Evolutionary conservation across 2,888 invertebrate species (phyloP).

Genomic region (Ephialtes manifestator): DNA sequence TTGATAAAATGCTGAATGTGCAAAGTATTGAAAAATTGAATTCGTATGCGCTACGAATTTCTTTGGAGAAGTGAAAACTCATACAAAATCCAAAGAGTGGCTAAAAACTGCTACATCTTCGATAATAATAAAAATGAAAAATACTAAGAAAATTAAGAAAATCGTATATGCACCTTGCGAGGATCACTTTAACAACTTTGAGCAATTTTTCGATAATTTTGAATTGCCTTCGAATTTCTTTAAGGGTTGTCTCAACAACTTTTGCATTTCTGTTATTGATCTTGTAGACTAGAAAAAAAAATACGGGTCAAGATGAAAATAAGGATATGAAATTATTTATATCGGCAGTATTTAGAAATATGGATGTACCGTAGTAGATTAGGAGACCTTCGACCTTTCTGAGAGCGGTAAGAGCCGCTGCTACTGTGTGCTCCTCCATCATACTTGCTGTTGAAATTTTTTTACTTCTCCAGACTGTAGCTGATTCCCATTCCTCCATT

Average conservation of each 20-base stretch:
- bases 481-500: conserved; percentile 88
- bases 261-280: conserved; percentile 76
- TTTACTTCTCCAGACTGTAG: conserved; percentile 87
- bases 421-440: conserved; percentile 80
- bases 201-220: conserved; percentile 76
- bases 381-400: conserved; percentile 88
- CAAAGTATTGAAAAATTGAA: too few relatives aligned
- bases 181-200: conserved; percentile 78
- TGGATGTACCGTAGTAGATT: conserved; percentile 86
- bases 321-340: background rate
- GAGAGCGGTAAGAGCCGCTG: conserved; percentile 86
- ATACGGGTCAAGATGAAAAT: background rate
- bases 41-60: too few relatives aligned
- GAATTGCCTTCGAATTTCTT: conserved; percentile 80
- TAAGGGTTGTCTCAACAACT: conserved; percentile 76
- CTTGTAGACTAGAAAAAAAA: conserved; percentile 76
- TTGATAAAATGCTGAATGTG: too few relatives aligned
- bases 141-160: background rate
- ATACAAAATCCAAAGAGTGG: too few relatives aligned
- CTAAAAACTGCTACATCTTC: too few relatives aligned
- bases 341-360: background rate
- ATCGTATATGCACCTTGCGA: conserved; percentile 72
- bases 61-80: too few relatives aligned
- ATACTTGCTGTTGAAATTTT: conserved; percentile 81
- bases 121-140: too few relatives aligned